phyloP scores from a whole-genome alignment of 1,140 invertebrate genomes.

The Phymorhynchus buccinoides region DNA sequence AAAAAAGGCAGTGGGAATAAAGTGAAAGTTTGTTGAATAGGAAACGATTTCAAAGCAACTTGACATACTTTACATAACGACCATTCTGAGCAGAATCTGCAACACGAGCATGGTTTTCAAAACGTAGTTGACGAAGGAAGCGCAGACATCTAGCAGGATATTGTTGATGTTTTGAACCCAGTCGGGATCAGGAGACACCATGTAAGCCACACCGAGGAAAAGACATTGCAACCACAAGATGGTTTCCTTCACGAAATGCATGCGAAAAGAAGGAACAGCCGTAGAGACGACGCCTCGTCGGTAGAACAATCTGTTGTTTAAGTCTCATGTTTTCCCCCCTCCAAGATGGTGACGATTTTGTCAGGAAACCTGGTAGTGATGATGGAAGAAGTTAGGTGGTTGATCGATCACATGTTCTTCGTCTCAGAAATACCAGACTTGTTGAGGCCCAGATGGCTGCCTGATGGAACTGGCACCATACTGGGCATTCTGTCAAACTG shows the following conservation, averaged over 20 bases:
- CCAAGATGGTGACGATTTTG: neutral
- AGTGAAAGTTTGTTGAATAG: neutral
- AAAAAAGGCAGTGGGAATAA: neutral
- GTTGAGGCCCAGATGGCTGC: neutral
- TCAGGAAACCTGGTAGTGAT: neutral
- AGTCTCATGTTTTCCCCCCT: neutral
- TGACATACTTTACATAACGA: neutral
- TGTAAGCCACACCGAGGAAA: neutral
- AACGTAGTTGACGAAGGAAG: neutral
- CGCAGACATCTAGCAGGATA: neutral
- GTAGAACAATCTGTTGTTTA: neutral
- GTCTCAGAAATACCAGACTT: neutral
- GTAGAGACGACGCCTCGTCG: neutral
- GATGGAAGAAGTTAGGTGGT: neutral
- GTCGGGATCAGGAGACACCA: neutral
- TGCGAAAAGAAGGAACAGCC: neutral
- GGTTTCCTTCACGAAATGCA: constrained; percentile 15
- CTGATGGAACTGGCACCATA: neutral
- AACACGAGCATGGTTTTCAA: neutral
- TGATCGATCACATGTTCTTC: neutral
- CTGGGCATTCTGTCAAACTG: neutral
- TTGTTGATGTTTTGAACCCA: neutral
- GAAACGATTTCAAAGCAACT: neutral
- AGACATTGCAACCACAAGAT: neutral
- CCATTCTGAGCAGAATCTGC: neutral